Evolutionary conservation across 2,113 vertebrate genomes (phyloP).

Genomic region (Thunnus maccoyii): DNA sequence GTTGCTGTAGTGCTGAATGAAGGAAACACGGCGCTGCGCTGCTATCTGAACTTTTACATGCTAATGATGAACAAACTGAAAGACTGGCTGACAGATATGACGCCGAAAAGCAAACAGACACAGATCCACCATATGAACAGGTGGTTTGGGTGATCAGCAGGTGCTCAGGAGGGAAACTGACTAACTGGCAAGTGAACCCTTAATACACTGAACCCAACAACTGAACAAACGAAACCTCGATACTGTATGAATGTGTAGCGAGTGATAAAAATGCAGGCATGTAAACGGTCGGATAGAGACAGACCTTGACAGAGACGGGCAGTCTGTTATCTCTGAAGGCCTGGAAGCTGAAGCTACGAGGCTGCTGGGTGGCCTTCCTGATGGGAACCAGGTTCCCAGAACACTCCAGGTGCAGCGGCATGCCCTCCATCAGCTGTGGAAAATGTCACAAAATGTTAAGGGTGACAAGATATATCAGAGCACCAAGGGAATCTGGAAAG

Average conservation of each 20-base stretch:
- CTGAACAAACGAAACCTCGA: slow-evolving; percentile 32
- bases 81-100: slow-evolving; percentile 13
- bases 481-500: not conserved
- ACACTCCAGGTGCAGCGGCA: slow-evolving; percentile 93
- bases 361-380: slow-evolving; percentile 93
- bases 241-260: slow-evolving; percentile 18
- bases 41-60: slow-evolving; percentile 8
- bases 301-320: slow-evolving; percentile 95
- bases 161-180: slow-evolving; percentile 25
- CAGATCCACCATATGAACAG: slow-evolving; percentile 8
- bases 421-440: slow-evolving; percentile 94
- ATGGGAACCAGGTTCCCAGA: slow-evolving; percentile 95
- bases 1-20: not conserved
- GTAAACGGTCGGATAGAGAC: slow-evolving; percentile 22
- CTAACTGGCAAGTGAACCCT: slow-evolving; percentile 33
- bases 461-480: slow-evolving; percentile 7
- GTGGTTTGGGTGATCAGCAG: slow-evolving; percentile 34
- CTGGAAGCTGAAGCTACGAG: slow-evolving; percentile 95
- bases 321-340: slow-evolving; percentile 96
- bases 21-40: not conserved
- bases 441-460: not conserved
- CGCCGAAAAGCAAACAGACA: slow-evolving; percentile 35
- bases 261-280: slow-evolving; percentile 37
- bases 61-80: slow-evolving; percentile 17
- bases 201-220: slow-evolving; percentile 41